Percentiles rank a stretch among this genome's conserved stretches.
phyloP scores from a whole-genome alignment of 1,140 invertebrate species.

The Babylonia areolata region DNA sequence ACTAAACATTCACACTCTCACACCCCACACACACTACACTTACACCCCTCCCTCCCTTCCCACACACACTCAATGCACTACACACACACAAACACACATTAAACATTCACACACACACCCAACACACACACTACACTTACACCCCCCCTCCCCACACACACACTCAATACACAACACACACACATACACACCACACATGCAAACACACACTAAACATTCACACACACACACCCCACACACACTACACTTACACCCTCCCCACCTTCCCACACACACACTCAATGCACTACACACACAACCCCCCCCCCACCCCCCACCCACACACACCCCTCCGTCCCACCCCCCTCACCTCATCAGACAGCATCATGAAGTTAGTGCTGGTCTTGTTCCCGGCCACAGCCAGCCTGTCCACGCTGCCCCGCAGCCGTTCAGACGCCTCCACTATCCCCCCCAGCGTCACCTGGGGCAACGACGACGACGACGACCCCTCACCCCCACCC shows the following conservation, averaged over 20 bases:
- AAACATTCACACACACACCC: background rate
- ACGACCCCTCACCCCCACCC: conserved; percentile 44
- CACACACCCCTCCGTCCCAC: no score
- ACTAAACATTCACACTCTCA: background rate
- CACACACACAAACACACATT: background rate
- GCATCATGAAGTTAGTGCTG: conserved; percentile 72
- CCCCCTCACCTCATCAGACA: conserved; percentile 69
- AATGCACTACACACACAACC: background rate
- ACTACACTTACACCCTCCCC: background rate
- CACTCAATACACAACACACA: background rate
- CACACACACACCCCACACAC: background rate
- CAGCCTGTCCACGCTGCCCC: conserved; percentile 63
- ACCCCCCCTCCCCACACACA: no score
- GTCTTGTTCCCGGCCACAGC: conserved; percentile 66
- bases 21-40: background rate
- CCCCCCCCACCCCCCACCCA: background rate
- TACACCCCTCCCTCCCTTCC: no score
- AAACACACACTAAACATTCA: no score
- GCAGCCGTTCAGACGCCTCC: conserved; percentile 60
- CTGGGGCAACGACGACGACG: no score
- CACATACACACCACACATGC: background rate
- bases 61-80: background rate
- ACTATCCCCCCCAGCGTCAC: conserved; percentile 65
- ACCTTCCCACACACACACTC: conserved; percentile 63
- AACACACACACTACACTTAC: background rate